Base-by-base conservation (phyloP, 2,113 vertebrate genomes). In the Tetrao urogallus region DNA sequence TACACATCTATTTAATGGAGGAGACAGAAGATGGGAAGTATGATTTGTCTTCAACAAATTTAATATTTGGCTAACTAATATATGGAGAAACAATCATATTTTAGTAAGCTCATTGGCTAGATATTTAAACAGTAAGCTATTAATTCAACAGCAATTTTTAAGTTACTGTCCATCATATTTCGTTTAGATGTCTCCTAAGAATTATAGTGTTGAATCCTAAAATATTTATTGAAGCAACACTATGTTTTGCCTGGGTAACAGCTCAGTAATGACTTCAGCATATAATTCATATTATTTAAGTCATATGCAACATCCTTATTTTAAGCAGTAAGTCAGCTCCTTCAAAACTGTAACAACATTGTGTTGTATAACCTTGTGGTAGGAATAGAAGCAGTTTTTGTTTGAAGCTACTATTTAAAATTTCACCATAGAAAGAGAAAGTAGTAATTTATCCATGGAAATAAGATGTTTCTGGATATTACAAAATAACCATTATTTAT, bases 371-470 rank as follows among this genome's bases (percentile, higher is more conserved):
- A 96, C 88, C 80, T 92, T 93, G 89, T 94, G 93, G 93, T 80
- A 95, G 85, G 89, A 94, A 95, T 89, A 94, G 93, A 95, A 92
- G 82, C 89, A 97, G 82, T 76, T 93, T 93, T 94, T 95, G 87
- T 95, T 95, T 96, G 95, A 94, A 94, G 94, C 95, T 88, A 36
- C 91, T 82, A 92, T 97, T 97, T 96, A 94, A 97, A 95, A 93
- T 91, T 95, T 97, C 88, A 91, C 92, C 92, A 94, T 82, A 91
- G 65, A 95, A 92, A 77, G 70, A 69, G 88, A 91, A 94, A 93
- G 88, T 83, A 95, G 94, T 42, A 94, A 96, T 97, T 97, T 96
- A 88, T 96, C 93, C 79, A 42, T 94, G 93, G 93, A 95, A 95
- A 96, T 95, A 94, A 94, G 94, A 95, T 92, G 94, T 89, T 94